Conservation (phyloP, 2,888 invertebrate genomes). For the Cephus spinipes region DNA sequence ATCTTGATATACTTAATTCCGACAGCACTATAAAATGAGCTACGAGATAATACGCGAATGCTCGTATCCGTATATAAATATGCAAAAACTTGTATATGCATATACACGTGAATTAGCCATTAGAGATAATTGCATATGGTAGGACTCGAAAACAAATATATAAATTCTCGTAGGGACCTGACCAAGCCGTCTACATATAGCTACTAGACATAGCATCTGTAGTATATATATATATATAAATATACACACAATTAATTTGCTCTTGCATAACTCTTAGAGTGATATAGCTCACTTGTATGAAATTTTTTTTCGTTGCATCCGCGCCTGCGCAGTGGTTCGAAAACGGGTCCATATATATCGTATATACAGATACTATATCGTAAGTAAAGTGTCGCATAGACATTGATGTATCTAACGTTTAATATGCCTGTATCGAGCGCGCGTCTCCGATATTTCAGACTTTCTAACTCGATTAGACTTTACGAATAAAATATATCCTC, state of each 20-base stretch:
- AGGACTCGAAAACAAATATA: neutral
- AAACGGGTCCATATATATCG: conserved; percentile 51
- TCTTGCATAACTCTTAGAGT: neutral
- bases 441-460: neutral
- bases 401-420: neutral
- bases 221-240: conserved; percentile 12
- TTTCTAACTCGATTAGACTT: neutral
- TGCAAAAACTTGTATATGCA: conserved; percentile 13
- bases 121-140: neutral
- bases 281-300: neutral
- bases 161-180: conserved; percentile 34
- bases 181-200: conserved; percentile 33
- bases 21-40: neutral
- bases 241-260: neutral
- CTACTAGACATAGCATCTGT: neutral
- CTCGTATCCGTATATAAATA: conserved; percentile 6
- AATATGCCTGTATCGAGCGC: conserved; percentile 4
- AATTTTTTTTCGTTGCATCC: conserved; percentile 28
- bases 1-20: neutral
- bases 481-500: neutral
- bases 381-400: neutral
- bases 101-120: neutral
- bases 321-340: conserved; percentile 46
- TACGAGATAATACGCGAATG: conserved; percentile 14
- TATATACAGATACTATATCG: conserved; percentile 8